A percentile compares a stretch with the other conserved stretches of the same genome.
These are phyloP conservation scores for Papilio helenus DNA, from an alignment of 1,140 invertebrate species.

Conservation along the genomic window DNA sequence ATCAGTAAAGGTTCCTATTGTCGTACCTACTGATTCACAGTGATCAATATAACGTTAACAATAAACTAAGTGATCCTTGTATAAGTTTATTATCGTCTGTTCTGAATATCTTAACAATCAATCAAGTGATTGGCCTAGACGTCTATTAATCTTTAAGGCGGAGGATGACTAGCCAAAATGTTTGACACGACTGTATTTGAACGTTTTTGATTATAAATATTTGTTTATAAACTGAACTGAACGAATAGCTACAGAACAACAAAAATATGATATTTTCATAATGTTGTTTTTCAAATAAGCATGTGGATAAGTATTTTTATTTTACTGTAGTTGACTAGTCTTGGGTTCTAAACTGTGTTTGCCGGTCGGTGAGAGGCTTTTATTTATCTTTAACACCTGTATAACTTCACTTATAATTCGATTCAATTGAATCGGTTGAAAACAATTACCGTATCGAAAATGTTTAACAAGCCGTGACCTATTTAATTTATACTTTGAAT, in stretches of 20 bases:
- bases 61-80: conserved; percentile 14
- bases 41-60: neutral
- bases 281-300: neutral
- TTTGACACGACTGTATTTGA: conserved; percentile 16
- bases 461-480: conserved; percentile 37
- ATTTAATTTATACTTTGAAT: conserved; percentile 36
- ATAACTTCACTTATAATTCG: conserved; percentile 23
- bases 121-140: conserved; percentile 17
- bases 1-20: too few relatives aligned
- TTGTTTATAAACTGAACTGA: conserved; percentile 5
- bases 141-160: conserved; percentile 25
- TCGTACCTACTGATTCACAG: too few relatives aligned
- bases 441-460: conserved; percentile 38
- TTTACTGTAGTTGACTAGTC: neutral
- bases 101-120: conserved; percentile 7
- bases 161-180: neutral
- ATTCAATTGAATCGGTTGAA: conserved; percentile 32
- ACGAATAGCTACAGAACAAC: neutral
- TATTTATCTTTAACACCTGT: neutral
- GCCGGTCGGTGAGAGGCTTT: neutral
- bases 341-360: neutral
- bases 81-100: conserved; percentile 15
- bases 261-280: neutral
- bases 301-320: too few relatives aligned
- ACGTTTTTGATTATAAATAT: neutral